Conservation (phyloP, 2,888 invertebrate genomes). For the Diaperis boleti region DNA sequence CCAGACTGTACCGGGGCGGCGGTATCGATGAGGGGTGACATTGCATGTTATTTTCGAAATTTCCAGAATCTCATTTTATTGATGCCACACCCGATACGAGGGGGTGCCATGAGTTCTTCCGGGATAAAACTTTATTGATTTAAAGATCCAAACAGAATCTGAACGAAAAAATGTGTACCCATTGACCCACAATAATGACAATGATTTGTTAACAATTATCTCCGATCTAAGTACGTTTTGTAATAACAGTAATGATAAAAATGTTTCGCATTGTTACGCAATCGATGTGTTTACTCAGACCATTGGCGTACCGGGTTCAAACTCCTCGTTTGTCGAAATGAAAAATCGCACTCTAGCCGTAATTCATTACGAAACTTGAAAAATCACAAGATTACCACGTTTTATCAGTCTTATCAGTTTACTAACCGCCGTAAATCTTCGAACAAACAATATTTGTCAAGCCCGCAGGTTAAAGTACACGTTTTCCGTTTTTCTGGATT, state of each 20-base stretch:
- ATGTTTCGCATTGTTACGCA: slow-evolving; percentile 31
- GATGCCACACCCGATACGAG: slow-evolving; percentile 4
- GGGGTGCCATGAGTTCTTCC: too few species aligned
- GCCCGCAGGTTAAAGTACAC: slow-evolving; percentile 15
- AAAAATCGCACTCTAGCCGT: slow-evolving; percentile 4
- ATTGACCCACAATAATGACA: slow-evolving; percentile 10
- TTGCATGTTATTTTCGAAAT: neutral
- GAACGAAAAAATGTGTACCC: neutral
- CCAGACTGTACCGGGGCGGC: slow-evolving; percentile 12
- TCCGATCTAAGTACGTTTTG: slow-evolving; percentile 4
- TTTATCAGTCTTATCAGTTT: slow-evolving; percentile 26
- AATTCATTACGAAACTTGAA: slow-evolving; percentile 18
- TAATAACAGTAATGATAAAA: slow-evolving; percentile 16
- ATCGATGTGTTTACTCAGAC: slow-evolving; percentile 11
- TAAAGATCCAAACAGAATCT: neutral
- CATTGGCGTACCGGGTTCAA: slow-evolving; percentile 18
- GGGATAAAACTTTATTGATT: slow-evolving; percentile 6
- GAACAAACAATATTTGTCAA: slow-evolving; percentile 15
- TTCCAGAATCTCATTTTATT: too few species aligned
- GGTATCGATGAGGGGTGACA: slow-evolving; percentile 3
- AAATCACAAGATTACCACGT: slow-evolving; percentile 20
- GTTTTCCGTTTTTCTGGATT: neutral
- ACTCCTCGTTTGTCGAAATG: neutral
- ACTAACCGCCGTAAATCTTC: slow-evolving; percentile 22
- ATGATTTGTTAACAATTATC: slow-evolving; percentile 8